Conservation (phyloP, 2,797 vertebrate species). For the Hippopotamyrus pictus region DNA sequence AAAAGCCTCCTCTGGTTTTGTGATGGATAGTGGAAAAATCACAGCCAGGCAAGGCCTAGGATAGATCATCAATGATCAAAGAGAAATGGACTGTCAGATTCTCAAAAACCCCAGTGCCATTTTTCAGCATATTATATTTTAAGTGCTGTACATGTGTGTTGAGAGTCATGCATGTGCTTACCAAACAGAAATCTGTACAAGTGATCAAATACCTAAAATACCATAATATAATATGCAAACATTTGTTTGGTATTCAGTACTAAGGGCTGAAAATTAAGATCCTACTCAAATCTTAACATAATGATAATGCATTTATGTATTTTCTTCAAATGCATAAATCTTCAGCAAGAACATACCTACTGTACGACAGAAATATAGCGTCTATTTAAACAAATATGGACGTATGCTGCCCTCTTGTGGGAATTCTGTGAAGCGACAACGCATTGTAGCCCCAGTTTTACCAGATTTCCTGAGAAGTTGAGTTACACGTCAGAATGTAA, state of each 20-base stretch:
- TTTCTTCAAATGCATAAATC: not conserved
- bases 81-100: not conserved
- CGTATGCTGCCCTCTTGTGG: conserved; percentile 49
- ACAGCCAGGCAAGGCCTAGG: not conserved
- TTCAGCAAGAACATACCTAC: not conserved
- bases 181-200: not conserved
- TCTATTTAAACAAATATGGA: not conserved
- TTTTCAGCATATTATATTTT: not conserved
- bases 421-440: not conserved
- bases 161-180: not conserved
- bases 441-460: conserved; percentile 24
- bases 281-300: not conserved
- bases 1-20: not conserved
- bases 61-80: not conserved
- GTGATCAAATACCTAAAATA: not conserved
- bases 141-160: not conserved
- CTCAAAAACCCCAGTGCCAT: not conserved
- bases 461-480: conserved; percentile 54
- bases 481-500: conserved; percentile 64
- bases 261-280: not conserved
- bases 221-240: not conserved
- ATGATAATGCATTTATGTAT: not conserved
- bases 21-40: not conserved
- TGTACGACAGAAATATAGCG: not conserved
- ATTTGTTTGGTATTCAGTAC: not conserved